Percentiles rank a stretch among this genome's conserved stretches.
Conservation (phyloP, 2,888 invertebrate species). For the Synanthedon myopaeformis region DNA sequence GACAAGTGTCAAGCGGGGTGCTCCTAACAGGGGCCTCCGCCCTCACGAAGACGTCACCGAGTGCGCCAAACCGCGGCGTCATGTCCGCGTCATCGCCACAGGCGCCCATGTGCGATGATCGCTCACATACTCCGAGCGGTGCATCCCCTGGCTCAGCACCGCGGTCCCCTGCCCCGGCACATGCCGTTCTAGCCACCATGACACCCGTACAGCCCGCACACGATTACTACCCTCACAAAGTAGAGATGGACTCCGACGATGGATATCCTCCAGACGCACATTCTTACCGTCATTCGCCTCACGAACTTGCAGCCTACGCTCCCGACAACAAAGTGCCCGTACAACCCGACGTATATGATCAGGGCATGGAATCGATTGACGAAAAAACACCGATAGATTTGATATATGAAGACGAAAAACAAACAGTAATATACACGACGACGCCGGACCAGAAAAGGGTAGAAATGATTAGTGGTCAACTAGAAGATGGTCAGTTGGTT, state of each 20-base stretch:
- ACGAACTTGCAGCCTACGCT: slow-evolving; percentile 60
- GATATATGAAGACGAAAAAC: slow-evolving; percentile 87
- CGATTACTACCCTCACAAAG: slow-evolving; percentile 73
- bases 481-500: slow-evolving; percentile 68
- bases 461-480: slow-evolving; percentile 81
- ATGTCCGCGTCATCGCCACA: slow-evolving; percentile 52
- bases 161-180: slow-evolving; percentile 76
- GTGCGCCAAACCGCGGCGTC: slow-evolving; percentile 32
- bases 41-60: slow-evolving; percentile 41
- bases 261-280: slow-evolving; percentile 73
- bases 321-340: slow-evolving; percentile 72
- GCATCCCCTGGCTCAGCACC: slow-evolving; percentile 64
- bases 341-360: slow-evolving; percentile 62
- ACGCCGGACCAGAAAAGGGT: slow-evolving; percentile 83
- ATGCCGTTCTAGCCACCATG: slow-evolving; percentile 87
- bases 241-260: slow-evolving; percentile 73
- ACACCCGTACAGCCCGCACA: slow-evolving; percentile 86
- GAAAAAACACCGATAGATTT: slow-evolving; percentile 83
- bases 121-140: slow-evolving; percentile 55
- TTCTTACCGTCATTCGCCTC: slow-evolving; percentile 70
- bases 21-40: slow-evolving; percentile 52
- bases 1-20: slow-evolving; percentile 53
- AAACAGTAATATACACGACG: slow-evolving; percentile 86
- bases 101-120: slow-evolving; percentile 37
- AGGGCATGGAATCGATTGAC: slow-evolving; percentile 67